Conservation (phyloP, 1,140 invertebrate species). For the Microplitis demolitor region DNA sequence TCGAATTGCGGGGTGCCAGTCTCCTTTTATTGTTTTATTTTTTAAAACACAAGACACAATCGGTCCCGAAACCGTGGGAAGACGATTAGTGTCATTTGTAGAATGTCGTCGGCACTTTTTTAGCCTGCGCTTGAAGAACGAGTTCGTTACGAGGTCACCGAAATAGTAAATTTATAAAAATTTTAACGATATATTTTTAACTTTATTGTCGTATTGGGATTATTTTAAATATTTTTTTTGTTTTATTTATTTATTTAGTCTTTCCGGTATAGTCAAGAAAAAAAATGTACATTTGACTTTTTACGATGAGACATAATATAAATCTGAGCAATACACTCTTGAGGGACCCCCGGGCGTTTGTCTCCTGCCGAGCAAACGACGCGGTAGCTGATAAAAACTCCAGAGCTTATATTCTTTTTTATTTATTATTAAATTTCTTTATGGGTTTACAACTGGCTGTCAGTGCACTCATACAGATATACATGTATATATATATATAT, state of each 20-base stretch:
- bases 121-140: too few species aligned
- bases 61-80: too few species aligned
- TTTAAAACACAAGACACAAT: too few species aligned
- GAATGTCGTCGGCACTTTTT: too few species aligned
- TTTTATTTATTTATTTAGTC: not conserved
- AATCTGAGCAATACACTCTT: constrained; percentile 45
- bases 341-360: constrained; percentile 12
- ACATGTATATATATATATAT: not conserved
- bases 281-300: constrained; percentile 30
- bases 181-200: not conserved
- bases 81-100: too few species aligned
- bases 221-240: not conserved
- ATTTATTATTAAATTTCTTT: constrained; percentile 62
- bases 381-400: constrained; percentile 47
- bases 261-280: not conserved
- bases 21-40: too few species aligned
- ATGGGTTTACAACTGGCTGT: constrained; percentile 56
- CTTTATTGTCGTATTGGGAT: not conserved
- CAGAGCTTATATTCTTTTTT: constrained; percentile 28
- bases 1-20: too few species aligned
- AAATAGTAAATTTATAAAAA: not conserved
- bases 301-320: constrained; percentile 51
- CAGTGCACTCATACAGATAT: constrained; percentile 31
- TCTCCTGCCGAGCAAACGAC: constrained; percentile 27
- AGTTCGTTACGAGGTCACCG: too few species aligned